A percentile compares a stretch with the other conserved stretches of the same genome.
These are phyloP conservation scores for Thymelicus sylvestris DNA, from an alignment of 2,888 invertebrate genomes.

Conservation along the genomic window DNA sequence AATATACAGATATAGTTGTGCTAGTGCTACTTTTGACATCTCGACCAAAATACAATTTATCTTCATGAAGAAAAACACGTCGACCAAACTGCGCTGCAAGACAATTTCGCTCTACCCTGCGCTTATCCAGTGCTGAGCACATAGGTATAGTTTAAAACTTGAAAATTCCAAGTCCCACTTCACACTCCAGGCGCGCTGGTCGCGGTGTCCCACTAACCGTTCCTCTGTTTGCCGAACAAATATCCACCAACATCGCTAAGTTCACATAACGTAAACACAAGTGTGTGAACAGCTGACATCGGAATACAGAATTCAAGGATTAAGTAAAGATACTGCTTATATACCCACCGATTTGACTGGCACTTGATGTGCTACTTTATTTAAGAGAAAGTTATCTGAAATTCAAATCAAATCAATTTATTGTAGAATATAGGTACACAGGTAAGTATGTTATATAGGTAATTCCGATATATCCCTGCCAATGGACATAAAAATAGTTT, in stretches of 20 bases:
- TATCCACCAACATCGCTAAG: slow-evolving; percentile 40
- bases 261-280: slow-evolving; percentile 42
- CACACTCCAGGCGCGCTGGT: slow-evolving; percentile 14
- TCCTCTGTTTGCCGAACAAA: slow-evolving; percentile 42
- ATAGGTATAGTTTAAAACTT: neutral
- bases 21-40: no score
- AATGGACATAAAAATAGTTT: no score
- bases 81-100: no score
- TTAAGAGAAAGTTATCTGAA: slow-evolving; percentile 9
- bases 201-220: slow-evolving; percentile 37
- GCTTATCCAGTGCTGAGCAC: no score
- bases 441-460: no score
- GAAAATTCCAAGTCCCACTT: slow-evolving; percentile 8
- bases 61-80: no score
- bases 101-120: no score
- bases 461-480: no score
- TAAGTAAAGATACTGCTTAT: slow-evolving; percentile 24
- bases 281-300: slow-evolving; percentile 46
- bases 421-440: no score
- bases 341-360: slow-evolving; percentile 25
- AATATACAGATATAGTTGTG: no score
- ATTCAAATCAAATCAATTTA: neutral
- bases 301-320: slow-evolving; percentile 40
- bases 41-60: no score
- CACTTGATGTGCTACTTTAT: slow-evolving; percentile 24